Percentiles rank a stretch among this genome's conserved stretches.
Conservation (phyloP, 2,113 vertebrate genomes). For the Leptosomus discolor region DNA sequence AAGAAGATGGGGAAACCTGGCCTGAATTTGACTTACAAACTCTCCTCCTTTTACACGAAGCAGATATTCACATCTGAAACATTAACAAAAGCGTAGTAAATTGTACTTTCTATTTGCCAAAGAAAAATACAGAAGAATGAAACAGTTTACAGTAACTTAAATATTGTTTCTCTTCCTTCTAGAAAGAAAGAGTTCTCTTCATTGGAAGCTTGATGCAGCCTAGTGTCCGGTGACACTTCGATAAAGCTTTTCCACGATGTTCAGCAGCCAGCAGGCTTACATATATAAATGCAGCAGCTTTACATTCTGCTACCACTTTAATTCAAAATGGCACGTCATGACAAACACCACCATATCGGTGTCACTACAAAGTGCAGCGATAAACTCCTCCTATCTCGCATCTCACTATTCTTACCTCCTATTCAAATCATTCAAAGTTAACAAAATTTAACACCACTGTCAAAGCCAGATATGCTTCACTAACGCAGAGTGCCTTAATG, state of each 20-base stretch:
- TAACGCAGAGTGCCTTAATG: not conserved
- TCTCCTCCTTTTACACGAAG: slow-evolving; percentile 90
- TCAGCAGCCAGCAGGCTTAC: not conserved
- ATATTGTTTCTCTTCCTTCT: not conserved
- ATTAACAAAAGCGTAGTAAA: not conserved
- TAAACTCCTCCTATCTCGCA: not conserved
- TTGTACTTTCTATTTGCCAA: not conserved
- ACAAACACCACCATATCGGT: not conserved
- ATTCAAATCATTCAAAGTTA: not conserved
- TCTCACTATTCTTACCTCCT: not conserved
- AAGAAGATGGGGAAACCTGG: slow-evolving; percentile 92
- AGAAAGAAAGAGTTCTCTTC: not conserved
- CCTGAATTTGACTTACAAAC: slow-evolving; percentile 93
- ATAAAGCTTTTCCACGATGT: not conserved
- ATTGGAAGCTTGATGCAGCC: not conserved
- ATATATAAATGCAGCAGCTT: not conserved
- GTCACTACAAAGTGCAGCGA: not conserved
- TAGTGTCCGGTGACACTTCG: not conserved
- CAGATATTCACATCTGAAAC: slow-evolving; percentile 91
- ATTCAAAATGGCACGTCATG: not conserved
- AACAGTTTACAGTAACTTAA: not conserved
- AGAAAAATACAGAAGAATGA: not conserved
- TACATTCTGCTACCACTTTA: not conserved
- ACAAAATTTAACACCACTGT: not conserved
- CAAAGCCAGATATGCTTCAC: not conserved